Percentiles rank a stretch among this genome's conserved stretches.
Conservation (phyloP, 2,113 vertebrate species). For the Ia io region DNA sequence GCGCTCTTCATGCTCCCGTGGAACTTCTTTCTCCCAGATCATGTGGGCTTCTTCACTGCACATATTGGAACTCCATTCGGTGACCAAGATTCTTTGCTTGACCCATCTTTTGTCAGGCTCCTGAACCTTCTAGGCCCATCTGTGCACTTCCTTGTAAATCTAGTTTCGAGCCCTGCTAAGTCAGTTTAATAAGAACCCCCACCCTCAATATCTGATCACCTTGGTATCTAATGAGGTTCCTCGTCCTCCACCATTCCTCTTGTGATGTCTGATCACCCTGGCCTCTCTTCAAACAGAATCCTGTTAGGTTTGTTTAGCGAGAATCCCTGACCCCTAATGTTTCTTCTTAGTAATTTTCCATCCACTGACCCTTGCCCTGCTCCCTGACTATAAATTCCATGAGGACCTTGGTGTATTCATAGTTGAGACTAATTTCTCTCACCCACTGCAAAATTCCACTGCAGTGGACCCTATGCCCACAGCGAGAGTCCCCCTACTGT, state of each 20-base stretch:
- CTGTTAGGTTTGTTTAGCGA: neutral
- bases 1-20: neutral
- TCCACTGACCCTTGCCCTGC: neutral
- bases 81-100: neutral
- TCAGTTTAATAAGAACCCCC: neutral
- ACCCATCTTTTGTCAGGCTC: neutral
- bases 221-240: neutral
- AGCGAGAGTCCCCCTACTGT: neutral
- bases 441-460: neutral
- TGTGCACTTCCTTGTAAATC: neutral
- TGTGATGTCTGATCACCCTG: neutral
- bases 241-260: neutral
- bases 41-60: neutral
- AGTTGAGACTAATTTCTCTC: neutral
- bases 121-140: neutral
- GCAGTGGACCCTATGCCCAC: neutral
- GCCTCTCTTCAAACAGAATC: neutral
- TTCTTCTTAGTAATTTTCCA: neutral
- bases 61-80: neutral
- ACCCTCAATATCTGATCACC: neutral
- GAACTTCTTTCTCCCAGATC: neutral
- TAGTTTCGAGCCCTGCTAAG: neutral
- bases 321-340: neutral
- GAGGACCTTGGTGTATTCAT: neutral
- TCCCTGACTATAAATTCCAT: neutral